These are phyloP conservation scores for Amphipoea lucens DNA, from an alignment of 2,888 invertebrate genomes.

Conservation along the genomic window DNA sequence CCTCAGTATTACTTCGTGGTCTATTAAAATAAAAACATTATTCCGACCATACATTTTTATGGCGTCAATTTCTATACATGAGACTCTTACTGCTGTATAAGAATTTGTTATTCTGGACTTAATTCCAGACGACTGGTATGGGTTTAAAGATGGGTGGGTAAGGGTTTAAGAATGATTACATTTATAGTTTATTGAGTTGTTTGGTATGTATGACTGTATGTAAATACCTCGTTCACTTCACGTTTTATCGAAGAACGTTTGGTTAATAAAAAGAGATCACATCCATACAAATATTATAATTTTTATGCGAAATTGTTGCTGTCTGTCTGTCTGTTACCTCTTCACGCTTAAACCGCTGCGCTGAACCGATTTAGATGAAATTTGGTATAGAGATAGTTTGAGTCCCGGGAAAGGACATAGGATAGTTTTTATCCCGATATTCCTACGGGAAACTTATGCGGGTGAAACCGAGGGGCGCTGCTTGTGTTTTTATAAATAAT, in stretches of 20 bases:
- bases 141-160: slow-evolving; percentile 17
- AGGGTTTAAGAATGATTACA: not conserved
- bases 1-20: slow-evolving; percentile 19
- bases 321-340: no score
- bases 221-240: not conserved
- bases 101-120: slow-evolving; percentile 32
- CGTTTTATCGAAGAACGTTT: not conserved
- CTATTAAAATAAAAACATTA: slow-evolving; percentile 62
- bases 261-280: no score
- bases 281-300: no score
- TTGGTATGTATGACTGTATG: not conserved
- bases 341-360: no score
- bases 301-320: no score
- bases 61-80: slow-evolving; percentile 50
- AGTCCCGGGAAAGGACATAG: no score
- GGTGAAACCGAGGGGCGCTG: no score
- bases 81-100: slow-evolving; percentile 16
- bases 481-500: no score
- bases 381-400: no score
- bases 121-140: slow-evolving; percentile 17
- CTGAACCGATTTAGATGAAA: no score
- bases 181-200: not conserved
- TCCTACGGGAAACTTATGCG: no score
- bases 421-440: no score
- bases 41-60: slow-evolving; percentile 38